phyloP scores from a whole-genome alignment of 2,888 invertebrate genomes.

The Idaea straminata region DNA sequence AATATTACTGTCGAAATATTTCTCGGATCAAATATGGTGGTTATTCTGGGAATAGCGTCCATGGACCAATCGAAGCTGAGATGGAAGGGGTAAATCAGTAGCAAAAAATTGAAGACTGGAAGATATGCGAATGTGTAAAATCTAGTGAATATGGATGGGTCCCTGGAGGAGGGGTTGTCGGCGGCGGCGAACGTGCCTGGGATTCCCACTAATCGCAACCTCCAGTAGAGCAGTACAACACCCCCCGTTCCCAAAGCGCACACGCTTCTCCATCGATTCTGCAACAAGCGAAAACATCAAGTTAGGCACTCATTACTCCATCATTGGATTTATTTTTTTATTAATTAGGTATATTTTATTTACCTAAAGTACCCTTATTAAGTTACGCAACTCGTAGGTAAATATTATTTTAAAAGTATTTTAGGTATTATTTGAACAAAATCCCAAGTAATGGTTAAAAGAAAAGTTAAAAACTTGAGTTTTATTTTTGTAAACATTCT shows the following conservation, averaged over 20 bases:
- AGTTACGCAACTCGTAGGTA: neutral
- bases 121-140: conserved; percentile 94
- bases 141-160: conserved; percentile 88
- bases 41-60: conserved; percentile 95
- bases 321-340: neutral
- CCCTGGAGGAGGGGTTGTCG: conserved; percentile 97
- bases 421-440: neutral
- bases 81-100: conserved; percentile 91
- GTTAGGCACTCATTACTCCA: conserved; percentile 18
- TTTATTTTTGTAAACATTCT: conserved; percentile 52
- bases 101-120: conserved; percentile 93
- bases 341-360: no score
- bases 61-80: conserved; percentile 99
- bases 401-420: neutral
- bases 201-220: conserved; percentile 88
- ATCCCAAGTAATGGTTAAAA: conserved; percentile 32
- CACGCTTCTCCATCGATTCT: conserved; percentile 86
- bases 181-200: conserved; percentile 93
- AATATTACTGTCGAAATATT: conserved; percentile 88
- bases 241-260: conserved; percentile 84
- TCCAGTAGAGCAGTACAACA: conserved; percentile 84
- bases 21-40: conserved; percentile 87
- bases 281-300: conserved; percentile 63
- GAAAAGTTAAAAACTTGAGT: conserved; percentile 42
- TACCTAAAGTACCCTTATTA: neutral